Percentiles rank a stretch among this genome's conserved stretches.
Conservation (phyloP, 2,113 vertebrate genomes). For the Galbula dea region DNA sequence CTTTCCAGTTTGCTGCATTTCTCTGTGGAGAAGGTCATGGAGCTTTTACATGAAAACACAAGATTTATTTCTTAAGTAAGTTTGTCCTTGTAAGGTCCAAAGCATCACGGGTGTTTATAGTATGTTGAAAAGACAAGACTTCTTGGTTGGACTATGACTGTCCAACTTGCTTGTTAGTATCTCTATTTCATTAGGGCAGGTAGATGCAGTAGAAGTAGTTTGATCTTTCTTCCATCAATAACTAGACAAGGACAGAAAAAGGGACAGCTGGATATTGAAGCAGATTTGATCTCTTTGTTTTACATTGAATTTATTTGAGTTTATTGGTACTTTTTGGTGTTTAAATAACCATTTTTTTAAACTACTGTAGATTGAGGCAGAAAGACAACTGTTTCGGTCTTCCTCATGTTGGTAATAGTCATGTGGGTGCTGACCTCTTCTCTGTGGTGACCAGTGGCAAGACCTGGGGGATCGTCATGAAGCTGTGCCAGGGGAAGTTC, state of each 20-base stretch:
- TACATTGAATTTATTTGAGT: not conserved
- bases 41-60: not conserved
- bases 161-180: not conserved
- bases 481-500: too few relatives aligned
- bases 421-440: too few relatives aligned
- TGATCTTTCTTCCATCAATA: not conserved
- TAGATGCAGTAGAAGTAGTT: not conserved
- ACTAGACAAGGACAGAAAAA: not conserved
- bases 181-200: not conserved
- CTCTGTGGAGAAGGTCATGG: not conserved
- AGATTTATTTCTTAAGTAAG: not conserved
- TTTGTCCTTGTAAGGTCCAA: not conserved
- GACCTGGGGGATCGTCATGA: too few relatives aligned
- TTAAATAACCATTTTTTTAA: not conserved
- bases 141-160: not conserved
- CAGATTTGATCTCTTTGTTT: not conserved
- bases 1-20: not conserved
- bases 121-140: not conserved
- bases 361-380: not conserved
- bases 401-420: not conserved
- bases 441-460: too few relatives aligned
- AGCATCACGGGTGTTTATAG: not conserved
- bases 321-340: not conserved
- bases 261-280: not conserved
- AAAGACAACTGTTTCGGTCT: not conserved